Evolutionary conservation across 2,888 invertebrate species (phyloP).

Genomic region (Drosophila macrothrix): DNA sequence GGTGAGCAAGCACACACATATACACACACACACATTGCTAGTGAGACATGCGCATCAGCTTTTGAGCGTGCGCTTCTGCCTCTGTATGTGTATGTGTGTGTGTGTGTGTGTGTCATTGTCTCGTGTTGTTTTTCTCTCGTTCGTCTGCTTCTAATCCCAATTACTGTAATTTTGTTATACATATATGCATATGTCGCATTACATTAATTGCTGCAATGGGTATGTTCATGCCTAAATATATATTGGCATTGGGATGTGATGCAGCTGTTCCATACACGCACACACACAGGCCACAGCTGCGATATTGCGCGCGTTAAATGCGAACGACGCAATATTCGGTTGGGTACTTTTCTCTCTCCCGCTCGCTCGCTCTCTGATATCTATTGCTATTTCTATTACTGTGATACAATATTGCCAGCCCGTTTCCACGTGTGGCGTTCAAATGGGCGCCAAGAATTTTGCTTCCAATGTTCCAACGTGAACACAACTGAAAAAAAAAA

Average conservation of each 20-base stretch:
- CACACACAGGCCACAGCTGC: constrained; percentile 14
- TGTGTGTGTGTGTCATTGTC: neutral
- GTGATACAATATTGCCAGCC: constrained; percentile 43
- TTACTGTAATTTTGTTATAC: constrained; percentile 4
- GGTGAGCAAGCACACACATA: constrained; percentile 1
- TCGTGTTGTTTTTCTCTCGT: constrained; percentile 5
- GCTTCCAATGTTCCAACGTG: no score
- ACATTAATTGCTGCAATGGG: neutral
- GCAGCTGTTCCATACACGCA: constrained; percentile 44
- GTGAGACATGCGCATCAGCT: constrained; percentile 58
- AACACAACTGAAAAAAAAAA: no score
- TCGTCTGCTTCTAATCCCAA: neutral
- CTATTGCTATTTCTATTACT: constrained; percentile 44
- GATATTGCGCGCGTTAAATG: constrained; percentile 53
- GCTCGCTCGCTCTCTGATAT: constrained; percentile 14
- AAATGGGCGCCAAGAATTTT: constrained; percentile 44
- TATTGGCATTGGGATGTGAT: constrained; percentile 20
- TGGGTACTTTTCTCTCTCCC: constrained; percentile 37
- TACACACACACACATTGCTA: neutral
- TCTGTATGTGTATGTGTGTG: neutral
- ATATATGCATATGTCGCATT: neutral
- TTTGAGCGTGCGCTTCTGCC: constrained; percentile 6
- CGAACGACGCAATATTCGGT: constrained; percentile 72
- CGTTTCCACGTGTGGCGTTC: constrained; percentile 41
- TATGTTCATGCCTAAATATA: neutral